Percentiles rank a stretch among this genome's conserved stretches.
Conservation (phyloP, 92 coral and sea anemone genomes). For the Zoanthus sansibaricus region DNA sequence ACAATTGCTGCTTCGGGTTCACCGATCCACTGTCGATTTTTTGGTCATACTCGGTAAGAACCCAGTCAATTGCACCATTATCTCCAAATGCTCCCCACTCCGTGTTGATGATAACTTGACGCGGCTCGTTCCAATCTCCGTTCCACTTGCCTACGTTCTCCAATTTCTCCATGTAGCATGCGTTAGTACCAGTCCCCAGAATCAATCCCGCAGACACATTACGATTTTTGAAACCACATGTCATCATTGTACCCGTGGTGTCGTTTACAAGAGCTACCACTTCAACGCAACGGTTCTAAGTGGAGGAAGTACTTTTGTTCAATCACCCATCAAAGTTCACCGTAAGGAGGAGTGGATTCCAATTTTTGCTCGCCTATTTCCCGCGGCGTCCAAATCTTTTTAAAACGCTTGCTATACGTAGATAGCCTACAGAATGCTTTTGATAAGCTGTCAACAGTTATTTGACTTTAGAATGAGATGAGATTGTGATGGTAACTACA, state of each 20-base stretch:
- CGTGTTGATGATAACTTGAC: slow-evolving; percentile 94
- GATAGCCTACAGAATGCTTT: too few relatives aligned
- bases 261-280: slow-evolving; percentile 96
- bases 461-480: too few relatives aligned
- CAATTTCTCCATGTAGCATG: slow-evolving; percentile 93
- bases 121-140: slow-evolving; percentile 78
- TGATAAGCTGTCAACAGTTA: too few relatives aligned
- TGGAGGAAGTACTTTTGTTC: too few relatives aligned
- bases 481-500: too few relatives aligned
- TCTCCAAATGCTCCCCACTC: slow-evolving; percentile 99
- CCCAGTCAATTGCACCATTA: slow-evolving; percentile 82
- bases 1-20: slow-evolving; percentile 96
- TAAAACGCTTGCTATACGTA: too few relatives aligned
- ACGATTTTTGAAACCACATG: slow-evolving; percentile 92
- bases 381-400: too few relatives aligned
- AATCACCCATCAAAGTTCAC: too few relatives aligned
- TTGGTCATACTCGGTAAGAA: slow-evolving; percentile 84
- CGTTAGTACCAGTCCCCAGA: slow-evolving; percentile 98
- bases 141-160: slow-evolving; percentile 90
- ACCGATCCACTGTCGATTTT: slow-evolving; percentile 85
- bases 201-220: slow-evolving; percentile 90
- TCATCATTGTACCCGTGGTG: slow-evolving; percentile 98
- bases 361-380: too few relatives aligned
- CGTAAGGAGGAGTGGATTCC: too few relatives aligned
- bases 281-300: slow-evolving; percentile 70